Evolutionary conservation across 2,797 vertebrate species (phyloP), one percentile per base, ranked within the genome.

Genomic region (Anomalospiza imberbis): DNA sequence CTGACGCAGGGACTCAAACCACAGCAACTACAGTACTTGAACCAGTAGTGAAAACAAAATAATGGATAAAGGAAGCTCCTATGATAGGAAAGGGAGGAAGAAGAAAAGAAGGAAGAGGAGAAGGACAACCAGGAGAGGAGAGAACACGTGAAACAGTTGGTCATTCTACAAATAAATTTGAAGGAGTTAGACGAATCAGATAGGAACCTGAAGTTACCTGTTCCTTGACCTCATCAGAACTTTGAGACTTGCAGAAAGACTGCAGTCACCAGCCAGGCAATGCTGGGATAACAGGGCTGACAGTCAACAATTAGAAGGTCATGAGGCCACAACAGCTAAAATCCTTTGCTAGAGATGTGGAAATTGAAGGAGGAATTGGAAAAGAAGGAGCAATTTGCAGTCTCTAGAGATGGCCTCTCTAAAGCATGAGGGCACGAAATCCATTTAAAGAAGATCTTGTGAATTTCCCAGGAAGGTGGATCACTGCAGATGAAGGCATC

Each of bases 231-330:
- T 70, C 42, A 54, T 54, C 31, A 62, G 42, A 70, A 21, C 34
- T n/a, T 7, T 29, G 48, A 77, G 55, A n/a, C 4, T 29, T 61
- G 28, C 0, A 0, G 34, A 77, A 70, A 62, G 34, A 48, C 36
- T 54, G 10, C 4, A 55, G 34, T 12, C 1, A 0, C 14, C 48
- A 77, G 31, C 31, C 57, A 42, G 21, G 12, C 31, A 25, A 31
- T 70, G 34, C 14, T 70, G 34, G 20, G 40, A 54, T 70, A 62
- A 22, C 8, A 29, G n/a, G 17, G 26, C 31, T 62, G 42, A 42
- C 9, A 31, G 12, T 7, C 48, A 77, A 20, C 34, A 31, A 21
- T 68, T 54, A 61, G 34, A 62, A 70, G 48, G 65, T n/a, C 73
- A 62, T 22, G 31, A 86, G 47, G 65, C 7, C 7, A 7, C 25